Conservation (phyloP, 2,888 invertebrate species). For the Aleiodes testaceus region DNA sequence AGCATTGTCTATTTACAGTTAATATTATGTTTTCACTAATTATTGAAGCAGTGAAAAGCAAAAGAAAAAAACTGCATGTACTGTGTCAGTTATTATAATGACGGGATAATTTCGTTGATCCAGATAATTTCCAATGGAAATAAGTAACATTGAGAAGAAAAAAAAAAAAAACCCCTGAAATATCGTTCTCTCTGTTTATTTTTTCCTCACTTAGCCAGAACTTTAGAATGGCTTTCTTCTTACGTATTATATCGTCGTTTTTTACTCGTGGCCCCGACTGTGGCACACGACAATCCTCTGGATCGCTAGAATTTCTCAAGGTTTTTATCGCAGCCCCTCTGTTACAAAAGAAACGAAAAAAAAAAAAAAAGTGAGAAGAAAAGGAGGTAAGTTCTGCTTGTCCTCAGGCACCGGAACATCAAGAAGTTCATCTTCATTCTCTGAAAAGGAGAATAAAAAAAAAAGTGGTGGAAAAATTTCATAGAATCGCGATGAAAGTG, state of each 20-base stretch:
- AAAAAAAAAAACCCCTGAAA: not conserved
- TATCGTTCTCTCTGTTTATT: constrained; percentile 22
- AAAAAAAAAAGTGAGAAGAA: not conserved
- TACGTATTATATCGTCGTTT: not conserved
- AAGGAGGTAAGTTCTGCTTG: constrained; percentile 21
- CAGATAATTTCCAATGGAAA: too few species aligned
- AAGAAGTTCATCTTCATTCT: constrained; percentile 27
- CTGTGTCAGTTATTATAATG: too few species aligned
- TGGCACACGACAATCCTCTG: not conserved
- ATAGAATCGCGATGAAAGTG: not conserved
- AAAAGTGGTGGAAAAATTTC: not conserved
- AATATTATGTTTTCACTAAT: not conserved
- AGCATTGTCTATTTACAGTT: constrained; percentile 9
- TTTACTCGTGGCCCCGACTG: not conserved
- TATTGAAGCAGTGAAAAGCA: not conserved
- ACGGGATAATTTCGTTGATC: too few species aligned
- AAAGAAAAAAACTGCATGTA: too few species aligned
- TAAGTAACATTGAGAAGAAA: too few species aligned
- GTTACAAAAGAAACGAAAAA: constrained; percentile 8
- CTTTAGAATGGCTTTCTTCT: not conserved
- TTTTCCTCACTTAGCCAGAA: constrained; percentile 1
- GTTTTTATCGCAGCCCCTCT: constrained; percentile 19
- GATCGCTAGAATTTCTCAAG: constrained; percentile 8
- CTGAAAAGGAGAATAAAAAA: constrained; percentile 9
- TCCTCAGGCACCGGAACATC: constrained; percentile 24